Evolutionary conservation across 2,888 invertebrate species (phyloP), one percentile per base, ranked within the genome.

Genomic region (Nymphalis polychloros): DNA sequence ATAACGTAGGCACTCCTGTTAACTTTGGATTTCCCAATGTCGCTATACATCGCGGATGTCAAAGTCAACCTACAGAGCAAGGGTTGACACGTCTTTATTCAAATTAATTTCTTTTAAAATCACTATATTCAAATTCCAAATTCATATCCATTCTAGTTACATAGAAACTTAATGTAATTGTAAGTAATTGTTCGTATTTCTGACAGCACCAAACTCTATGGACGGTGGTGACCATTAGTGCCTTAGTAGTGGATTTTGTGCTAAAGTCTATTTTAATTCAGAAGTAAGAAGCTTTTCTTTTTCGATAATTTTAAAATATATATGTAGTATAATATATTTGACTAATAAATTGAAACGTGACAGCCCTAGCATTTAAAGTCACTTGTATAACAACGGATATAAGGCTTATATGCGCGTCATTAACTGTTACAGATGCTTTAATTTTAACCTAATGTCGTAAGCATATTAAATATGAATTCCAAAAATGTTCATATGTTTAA

Each of bases 341-440:
- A 6, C 27, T 53, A 52, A 10, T 27, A 53, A 23, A 17, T 53
- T 16, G 1, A 27, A 16, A 53, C 8, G 23, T 53, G 23, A 17
- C 23, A 53, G 23, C 53, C 53, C 27, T 53, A n/a, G 31, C 35
- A 48, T 31, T 10, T 46, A 23, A 49, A 35, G 2, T 20, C 17
- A 17, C 47, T 63, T 53, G 53, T 64, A 59, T 59, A 63, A 47
- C 23, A 5, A 47, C 63, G 63, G 63, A 63, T 49, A 59, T 63
- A 79, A 80, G 77, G 63, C 69, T 49, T 53, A 76, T 78, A 81
- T 81, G 79, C 72, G 73, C 79, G 78, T 82, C 13, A 41, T 41
- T 41, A 41, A 41, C 13, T 41, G 41, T 41, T 41, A 41, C 41
- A 41, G 13, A 41, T 41, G 0, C 27, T 31, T 31, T 31, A 31